Base-by-base conservation (phyloP, 2,888 invertebrate species). In the Tipula unca region DNA sequence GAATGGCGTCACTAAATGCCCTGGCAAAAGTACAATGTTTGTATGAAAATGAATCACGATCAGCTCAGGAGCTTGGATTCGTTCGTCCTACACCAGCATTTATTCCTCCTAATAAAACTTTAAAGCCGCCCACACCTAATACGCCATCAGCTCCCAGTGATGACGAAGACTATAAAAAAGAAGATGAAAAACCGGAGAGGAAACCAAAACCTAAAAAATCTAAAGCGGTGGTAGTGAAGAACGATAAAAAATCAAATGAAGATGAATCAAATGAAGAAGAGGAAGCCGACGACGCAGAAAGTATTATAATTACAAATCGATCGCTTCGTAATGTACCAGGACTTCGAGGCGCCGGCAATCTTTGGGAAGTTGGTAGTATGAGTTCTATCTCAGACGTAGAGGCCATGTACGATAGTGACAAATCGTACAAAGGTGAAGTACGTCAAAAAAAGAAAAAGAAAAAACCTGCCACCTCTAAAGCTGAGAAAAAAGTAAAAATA, bases 1-100 rank as follows among this genome's bases (percentile, higher is more conserved):
- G 97, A 87, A 96, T 97, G 91, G 97, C 97, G 48, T 97, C 97
- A 1, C 90, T 97, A 36, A 97, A 97, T 89, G 97, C 97, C 0
- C 90, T 96, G 88, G 97, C 97, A 32, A 97, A 97, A 92, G 97
- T 97, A 1, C 97, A 97, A 89, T 97, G 97, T 89, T 92, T 97
- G 29, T 97, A 97, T 89, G 97, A 97, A 90, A 97, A 97, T 89
- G 97, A 97, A 91, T 94, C 95, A 85, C 92, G 95, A 85, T 94
- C 94, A 0, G 95, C 94, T 86, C 93, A 95, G 89, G 93, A 93
- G 88, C 88, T 93, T 87, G 93, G 93, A 0, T 83, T 83, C 32
- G 83, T 89, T 92, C 82, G 92, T 92, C 91, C 92, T 92, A 88
- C 92, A 92, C 88, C 92, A 91, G 88, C 90, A 32, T 32, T 83